phyloP scores from a whole-genome alignment of 2,797 vertebrate species.

The Erpetoichthys calabaricus region DNA sequence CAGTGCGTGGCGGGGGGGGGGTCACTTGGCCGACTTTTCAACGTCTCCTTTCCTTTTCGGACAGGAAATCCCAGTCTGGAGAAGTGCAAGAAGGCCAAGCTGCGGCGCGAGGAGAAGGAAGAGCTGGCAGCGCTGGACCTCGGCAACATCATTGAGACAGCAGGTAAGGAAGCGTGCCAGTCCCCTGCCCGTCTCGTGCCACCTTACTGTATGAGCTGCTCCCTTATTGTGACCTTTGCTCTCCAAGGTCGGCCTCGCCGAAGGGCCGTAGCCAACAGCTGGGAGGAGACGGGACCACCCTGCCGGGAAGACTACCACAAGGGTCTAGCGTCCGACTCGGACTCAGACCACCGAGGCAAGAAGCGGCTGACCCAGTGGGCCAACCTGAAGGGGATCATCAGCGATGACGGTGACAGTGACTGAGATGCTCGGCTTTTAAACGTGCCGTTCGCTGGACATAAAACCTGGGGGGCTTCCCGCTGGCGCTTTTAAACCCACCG shows the following conservation, averaged over 20 bases:
- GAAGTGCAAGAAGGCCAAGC: conserved; percentile 58
- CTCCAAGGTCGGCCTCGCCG: conserved; percentile 59
- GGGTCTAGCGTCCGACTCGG: conserved; percentile 39
- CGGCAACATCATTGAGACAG: conserved; percentile 61
- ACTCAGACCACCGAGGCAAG: conserved; percentile 20
- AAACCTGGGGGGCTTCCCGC: too few species aligned
- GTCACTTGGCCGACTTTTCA: neutral
- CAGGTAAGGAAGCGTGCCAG: conserved; percentile 37
- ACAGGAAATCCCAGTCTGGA: conserved; percentile 56
- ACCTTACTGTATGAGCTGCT: neutral
- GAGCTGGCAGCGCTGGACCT: conserved; percentile 68
- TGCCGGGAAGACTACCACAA: conserved; percentile 29
- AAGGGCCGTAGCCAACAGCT: conserved; percentile 14
- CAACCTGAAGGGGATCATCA: conserved; percentile 66
- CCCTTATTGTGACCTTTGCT: neutral
- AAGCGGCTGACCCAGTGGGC: conserved; percentile 50
- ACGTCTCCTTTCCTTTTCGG: neutral
- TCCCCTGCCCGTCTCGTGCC: neutral
- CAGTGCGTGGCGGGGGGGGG: neutral
- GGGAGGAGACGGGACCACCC: conserved; percentile 15
- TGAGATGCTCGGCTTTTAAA: conserved; percentile 20
- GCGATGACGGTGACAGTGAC: conserved; percentile 63
- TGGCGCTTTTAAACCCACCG: too few species aligned
- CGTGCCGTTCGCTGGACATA: too few species aligned
- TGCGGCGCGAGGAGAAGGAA: conserved; percentile 53